Conservation (phyloP, 2,888 invertebrate species). For the Drosophila pseudotakahashii region DNA sequence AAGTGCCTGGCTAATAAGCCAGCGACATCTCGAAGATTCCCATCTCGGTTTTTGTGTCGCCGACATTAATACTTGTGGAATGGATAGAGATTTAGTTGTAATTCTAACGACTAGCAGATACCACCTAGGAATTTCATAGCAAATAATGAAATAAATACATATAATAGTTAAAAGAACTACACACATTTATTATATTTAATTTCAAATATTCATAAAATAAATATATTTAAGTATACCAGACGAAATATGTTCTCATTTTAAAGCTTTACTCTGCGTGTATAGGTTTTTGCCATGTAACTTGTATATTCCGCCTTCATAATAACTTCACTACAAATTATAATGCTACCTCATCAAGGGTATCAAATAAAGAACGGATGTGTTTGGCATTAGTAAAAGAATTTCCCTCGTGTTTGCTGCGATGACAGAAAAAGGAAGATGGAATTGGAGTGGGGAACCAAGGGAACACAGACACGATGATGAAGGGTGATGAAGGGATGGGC, state of each 20-base stretch:
- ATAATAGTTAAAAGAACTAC: no score
- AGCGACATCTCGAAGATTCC: constrained; percentile 38
- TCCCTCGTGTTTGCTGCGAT: constrained; percentile 59
- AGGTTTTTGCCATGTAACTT: background rate
- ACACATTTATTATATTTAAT: no score
- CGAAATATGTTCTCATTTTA: background rate
- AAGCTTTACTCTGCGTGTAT: background rate
- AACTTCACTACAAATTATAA: constrained; percentile 56
- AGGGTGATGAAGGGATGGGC: background rate
- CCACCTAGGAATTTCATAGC: constrained; percentile 1
- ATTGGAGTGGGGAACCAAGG: constrained; percentile 5
- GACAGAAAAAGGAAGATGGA: constrained; percentile 25
- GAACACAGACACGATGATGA: background rate
- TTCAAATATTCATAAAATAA: no score
- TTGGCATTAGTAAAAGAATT: constrained; percentile 78
- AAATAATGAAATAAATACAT: no score
- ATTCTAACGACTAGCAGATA: constrained; percentile 14
- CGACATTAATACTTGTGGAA: constrained; percentile 30
- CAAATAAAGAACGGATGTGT: constrained; percentile 74
- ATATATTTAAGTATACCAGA: no score
- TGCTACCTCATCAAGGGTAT: constrained; percentile 58
- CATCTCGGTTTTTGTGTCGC: constrained; percentile 21
- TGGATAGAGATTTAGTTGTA: constrained; percentile 5
- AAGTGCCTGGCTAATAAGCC: constrained; percentile 46
- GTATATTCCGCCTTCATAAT: constrained; percentile 37